phyloP scores from a whole-genome alignment of 2,888 invertebrate genomes.

The Ophraella communa region DNA sequence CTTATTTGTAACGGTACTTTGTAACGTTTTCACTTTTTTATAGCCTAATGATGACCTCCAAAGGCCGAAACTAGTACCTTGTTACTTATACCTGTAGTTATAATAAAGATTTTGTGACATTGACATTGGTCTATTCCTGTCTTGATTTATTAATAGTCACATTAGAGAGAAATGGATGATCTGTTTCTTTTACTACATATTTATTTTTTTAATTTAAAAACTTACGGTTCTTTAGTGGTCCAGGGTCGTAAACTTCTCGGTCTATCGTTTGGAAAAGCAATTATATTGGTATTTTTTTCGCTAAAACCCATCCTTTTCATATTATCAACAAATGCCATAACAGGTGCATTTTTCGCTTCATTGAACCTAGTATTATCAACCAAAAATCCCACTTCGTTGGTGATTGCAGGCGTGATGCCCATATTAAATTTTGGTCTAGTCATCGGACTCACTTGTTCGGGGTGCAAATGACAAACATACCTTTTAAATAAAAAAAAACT shows the following conservation, averaged over 20 bases:
- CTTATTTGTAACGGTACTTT: too few species aligned
- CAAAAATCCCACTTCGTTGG: slow-evolving; percentile 54
- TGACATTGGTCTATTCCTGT: too few species aligned
- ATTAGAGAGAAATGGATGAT: too few species aligned
- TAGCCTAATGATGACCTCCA: too few species aligned
- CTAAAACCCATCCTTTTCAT: slow-evolving; percentile 30
- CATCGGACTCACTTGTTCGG: neutral
- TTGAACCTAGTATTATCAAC: slow-evolving; percentile 51
- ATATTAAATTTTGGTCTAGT: slow-evolving; percentile 46
- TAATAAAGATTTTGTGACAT: too few species aligned
- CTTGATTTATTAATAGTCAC: too few species aligned
- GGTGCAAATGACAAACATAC: neutral
- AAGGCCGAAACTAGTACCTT: too few species aligned
- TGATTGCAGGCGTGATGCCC: slow-evolving; percentile 53
- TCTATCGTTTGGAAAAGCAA: slow-evolving; percentile 58
- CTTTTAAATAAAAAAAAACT: neutral
- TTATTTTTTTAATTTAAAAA: neutral
- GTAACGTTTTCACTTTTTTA: too few species aligned
- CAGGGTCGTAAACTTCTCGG: slow-evolving; percentile 51
- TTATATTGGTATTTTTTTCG: slow-evolving; percentile 41
- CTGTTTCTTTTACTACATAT: too few species aligned
- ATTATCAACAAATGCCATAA: slow-evolving; percentile 43
- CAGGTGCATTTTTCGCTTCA: slow-evolving; percentile 41
- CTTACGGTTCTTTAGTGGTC: slow-evolving; percentile 42
- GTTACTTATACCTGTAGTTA: too few species aligned